Evolutionary conservation across 2,888 invertebrate species (phyloP), one percentile per base, ranked within the genome.

Genomic region (Tiphia femorata): DNA sequence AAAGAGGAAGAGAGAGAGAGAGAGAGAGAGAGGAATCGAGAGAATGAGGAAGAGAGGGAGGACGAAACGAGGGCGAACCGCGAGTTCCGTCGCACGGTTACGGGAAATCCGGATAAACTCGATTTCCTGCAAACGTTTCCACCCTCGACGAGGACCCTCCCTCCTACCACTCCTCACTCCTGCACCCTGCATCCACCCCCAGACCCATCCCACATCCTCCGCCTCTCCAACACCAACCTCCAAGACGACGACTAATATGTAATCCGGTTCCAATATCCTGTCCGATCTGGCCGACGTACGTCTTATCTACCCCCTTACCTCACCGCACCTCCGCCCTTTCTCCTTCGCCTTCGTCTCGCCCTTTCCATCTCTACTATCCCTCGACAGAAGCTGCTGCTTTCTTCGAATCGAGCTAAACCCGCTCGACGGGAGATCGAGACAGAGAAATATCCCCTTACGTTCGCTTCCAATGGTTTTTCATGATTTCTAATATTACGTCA

Each of bases 261-360:
- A 77, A 76, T 74, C 76, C 75, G 73, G 70, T 73, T 78, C 73
- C 75, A 78, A 78, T 78, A 78, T 78, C 77, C 78, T 61, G 67
- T 52, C 62, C 67, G 47, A 62, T 60, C 55, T 49, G 48, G 17
- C 50, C 53, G 55, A 52, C 65, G 54, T 58, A 57, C 60, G 66
- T 67, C 70, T 69, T 67, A 62, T 48, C 62, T 52, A 38, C 21
- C 43, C 46, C 41, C 49, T 25, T 43, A 16, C 14, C 19, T 4
- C 27, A 42, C 19, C 20, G 14, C 4, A 16, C 8, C 4, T n/a
- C 27, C 17, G 42, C n/a, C 27, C 8, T 5, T 17, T 12, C 5
- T 21, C 7, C 6, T 14, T n/a, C 27, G 30, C 8, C 27, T 43
- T 10, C 3, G 4, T 2, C 41, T 41, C 41, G 1, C n/a, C 1